Base-by-base conservation (phyloP, 2,797 vertebrate species). In the Sebastes itinus region DNA sequence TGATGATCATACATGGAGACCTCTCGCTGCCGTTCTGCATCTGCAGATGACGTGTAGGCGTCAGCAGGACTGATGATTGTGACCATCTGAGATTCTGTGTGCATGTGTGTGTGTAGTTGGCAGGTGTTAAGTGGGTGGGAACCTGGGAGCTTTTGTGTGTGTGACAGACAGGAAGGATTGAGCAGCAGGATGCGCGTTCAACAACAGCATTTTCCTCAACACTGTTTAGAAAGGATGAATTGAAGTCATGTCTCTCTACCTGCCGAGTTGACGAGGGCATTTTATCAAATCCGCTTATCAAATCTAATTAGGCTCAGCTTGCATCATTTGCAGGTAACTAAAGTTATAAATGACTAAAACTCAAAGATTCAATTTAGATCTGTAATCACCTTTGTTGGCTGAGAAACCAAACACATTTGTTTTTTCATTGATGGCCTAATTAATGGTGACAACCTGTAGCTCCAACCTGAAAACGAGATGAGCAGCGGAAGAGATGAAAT, bases 21-120 rank as follows among this genome's bases (percentile, higher is more conserved):
- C 32, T 20, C 23, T 74, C 2, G 9, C 6, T 25, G 46, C 42
- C 18, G 23, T 52, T 69, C 10, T 70, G 68, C 68, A 83, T 65
- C 65, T 72, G 72, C 84, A 84, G 78, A 81, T 88, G 84, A 87
- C 52, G 14, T 27, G 78, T 64, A 85, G 84, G 82, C 78, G 73
- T 83, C 28, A 25, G 68, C 70, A 78, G 81, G 70, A 72, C 67
- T 77, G 67, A 59, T 79, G 81, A 75, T 65, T 72, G 66, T 72
- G 56, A 82, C 67, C 69, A 70, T 80, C 73, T 75, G 67, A 81
- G 58, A 73, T 22, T 64, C 66, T 35, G 60, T 62, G 60, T 33
- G 59, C 32, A 32, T 25, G 35, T 46, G 35, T 65, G 63, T 28
- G 35, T 66, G 38, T 28, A 10, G 8, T 46, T 79, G 70, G 69